Evolutionary conservation across 2,797 vertebrate species (phyloP), one percentile per base, ranked within the genome.

Genomic region (Pangasius sanitwongsei): DNA sequence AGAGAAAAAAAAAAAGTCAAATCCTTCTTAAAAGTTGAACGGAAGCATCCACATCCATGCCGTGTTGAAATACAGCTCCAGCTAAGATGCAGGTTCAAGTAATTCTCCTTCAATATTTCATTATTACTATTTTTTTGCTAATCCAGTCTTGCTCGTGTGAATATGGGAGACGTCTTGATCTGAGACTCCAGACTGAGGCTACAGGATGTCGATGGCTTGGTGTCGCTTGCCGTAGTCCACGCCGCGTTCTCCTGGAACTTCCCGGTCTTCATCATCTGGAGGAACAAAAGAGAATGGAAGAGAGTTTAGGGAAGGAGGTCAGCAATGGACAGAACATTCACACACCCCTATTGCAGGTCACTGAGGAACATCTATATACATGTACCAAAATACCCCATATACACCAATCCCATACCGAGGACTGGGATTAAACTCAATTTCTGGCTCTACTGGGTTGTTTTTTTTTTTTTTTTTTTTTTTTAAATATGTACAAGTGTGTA

Each of bases 211-310:
- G 12, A 95, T 96, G 92, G 93, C 93, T 94, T 98, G 97, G 94
- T 92, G 98, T 89, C 97, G 96, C 93, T 99, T 99, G 92, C 97
- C 95, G 34, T 99, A 99, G 91, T 98, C 97, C 34, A 95, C 96
- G 63, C 97, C 96, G 5, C 94, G 94, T 85, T 98, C 99, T 37
- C 97, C 98, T 61, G 98, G 99, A 87, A 97, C 96, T 9, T 99
- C 99, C 77, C 97, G 95, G 86, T 99, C 98, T 34, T 99, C 99
- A 16, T 99, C 99, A 92, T 99, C 98, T 99, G n/a, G n/a, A n/a
- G 94, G 86, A 95, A 94, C 70, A 69, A 28, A 88, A 57, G 83
- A 50, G 59, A 50, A 61, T 13, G 55, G 7, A 86, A 44, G 8
- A 37, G 31, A 44, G 69, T 6, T 57, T 57, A 57, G 34, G 6